A percentile compares a stretch with the other conserved stretches of the same genome.
Conservation (phyloP, 35 echinoderm and acorn worm genomes). For the Lytechinus pictus region DNA sequence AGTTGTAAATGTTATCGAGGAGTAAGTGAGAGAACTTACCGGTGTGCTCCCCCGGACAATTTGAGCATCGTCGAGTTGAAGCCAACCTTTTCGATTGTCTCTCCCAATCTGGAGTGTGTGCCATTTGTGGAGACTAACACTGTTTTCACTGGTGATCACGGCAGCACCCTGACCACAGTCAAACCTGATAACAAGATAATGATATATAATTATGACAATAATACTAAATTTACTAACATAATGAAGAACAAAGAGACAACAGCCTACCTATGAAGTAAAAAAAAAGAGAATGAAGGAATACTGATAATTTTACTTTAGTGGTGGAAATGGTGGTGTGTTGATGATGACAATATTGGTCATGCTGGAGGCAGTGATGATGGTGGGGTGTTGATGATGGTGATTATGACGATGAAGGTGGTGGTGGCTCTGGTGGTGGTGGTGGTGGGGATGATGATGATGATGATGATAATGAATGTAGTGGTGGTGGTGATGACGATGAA, state of each 20-base stretch:
- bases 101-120: conserved; percentile 64
- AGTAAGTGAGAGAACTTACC: conserved; percentile 47
- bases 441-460: too few relatives aligned
- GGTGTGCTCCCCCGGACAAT: conserved; percentile 51
- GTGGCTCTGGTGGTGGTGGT: too few relatives aligned
- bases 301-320: too few relatives aligned
- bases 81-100: conserved; percentile 59
- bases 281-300: too few relatives aligned
- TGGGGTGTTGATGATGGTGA: too few relatives aligned
- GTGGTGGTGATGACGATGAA: too few relatives aligned
- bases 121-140: conserved; percentile 66
- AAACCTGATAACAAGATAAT: conserved; percentile 24
- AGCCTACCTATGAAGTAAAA: too few relatives aligned
- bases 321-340: too few relatives aligned
- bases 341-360: neutral
- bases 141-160: conserved; percentile 49
- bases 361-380: too few relatives aligned
- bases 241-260: too few relatives aligned
- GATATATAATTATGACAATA: neutral
- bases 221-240: neutral
- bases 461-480: too few relatives aligned
- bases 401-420: too few relatives aligned
- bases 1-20: neutral
- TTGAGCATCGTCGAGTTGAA: conserved; percentile 56
- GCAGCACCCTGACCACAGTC: conserved; percentile 64